Evolutionary conservation across 1,140 invertebrate species (phyloP), one percentile per base, ranked within the genome.

Genomic region (Zaprionus ornatus): DNA sequence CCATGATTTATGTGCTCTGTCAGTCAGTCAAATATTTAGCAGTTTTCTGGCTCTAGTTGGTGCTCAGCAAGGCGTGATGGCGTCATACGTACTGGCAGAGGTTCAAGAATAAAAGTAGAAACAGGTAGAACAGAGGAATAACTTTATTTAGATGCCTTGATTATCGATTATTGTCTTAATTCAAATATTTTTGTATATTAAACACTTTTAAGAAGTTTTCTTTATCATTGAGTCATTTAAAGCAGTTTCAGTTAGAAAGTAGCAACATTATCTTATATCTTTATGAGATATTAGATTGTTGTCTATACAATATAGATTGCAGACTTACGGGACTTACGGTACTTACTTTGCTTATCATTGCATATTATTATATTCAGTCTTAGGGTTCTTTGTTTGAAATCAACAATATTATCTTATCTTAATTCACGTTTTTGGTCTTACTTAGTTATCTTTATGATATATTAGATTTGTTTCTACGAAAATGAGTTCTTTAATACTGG

Each of bases 1-100:
- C 72, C 72, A 74, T 88, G 82, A 86, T 86, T 86, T 86, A 87
- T 86, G 72, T 59, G 35, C 32, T 59, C 65, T 80, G 84, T 74
- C 66, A 77, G 55, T 7, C 40, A 42, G 61, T 72, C 66, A 48
- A 66, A 83, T 72, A 77, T 79, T 87, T 79, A 23, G 45, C 45
- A 13, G 19, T 12, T 19, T 50, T 50, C 12, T 50, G 17, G 45
- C 45, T 5, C 1, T 23, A 13, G 9, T 50, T 69, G 17, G 48
- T 63, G 66, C 48, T 40, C 65, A 73, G 66, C 62, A n/a, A 23
- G 42, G 48, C 27, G 56, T 56, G 82, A 87, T 87, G 83, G 82
- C 86, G 84, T 86, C 83, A 86, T 83, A 62, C 61, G n/a, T 29
- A 10, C 7, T 17, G n/a, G n/a, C 40, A 45, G 40, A 10, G 40